Conservation (phyloP, 2,888 invertebrate genomes). For the Tipula vernalis region DNA sequence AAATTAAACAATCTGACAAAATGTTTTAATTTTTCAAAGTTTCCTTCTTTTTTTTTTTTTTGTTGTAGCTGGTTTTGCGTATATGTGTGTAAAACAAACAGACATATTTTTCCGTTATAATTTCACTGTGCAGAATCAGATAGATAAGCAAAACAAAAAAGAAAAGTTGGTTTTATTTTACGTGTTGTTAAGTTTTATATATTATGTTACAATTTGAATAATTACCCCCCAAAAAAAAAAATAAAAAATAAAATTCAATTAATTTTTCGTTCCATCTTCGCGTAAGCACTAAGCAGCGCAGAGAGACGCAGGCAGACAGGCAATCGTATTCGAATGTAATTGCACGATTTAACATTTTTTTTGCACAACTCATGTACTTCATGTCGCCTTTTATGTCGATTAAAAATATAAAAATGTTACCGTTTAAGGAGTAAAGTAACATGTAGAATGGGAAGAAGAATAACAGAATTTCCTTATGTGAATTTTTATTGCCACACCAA, state of each 20-base stretch:
- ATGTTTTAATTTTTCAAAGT: not conserved
- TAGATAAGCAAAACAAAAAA: not conserved
- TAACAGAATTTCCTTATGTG: not conserved
- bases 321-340: not conserved
- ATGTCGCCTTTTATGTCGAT: not conserved
- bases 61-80: not conserved
- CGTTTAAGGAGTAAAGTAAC: not conserved
- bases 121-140: not conserved
- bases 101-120: not conserved
- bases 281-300: no score
- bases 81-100: not conserved
- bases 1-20: not conserved
- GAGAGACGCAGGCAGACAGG: not conserved
- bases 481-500: not conserved
- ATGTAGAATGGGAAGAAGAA: not conserved
- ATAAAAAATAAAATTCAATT: not conserved
- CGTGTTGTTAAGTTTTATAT: not conserved
- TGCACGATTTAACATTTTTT: not conserved
- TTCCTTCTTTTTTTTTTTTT: not conserved
- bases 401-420: not conserved
- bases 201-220: not conserved
- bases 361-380: not conserved
- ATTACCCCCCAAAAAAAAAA: not conserved
- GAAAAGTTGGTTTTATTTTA: not conserved
- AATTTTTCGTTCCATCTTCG: not conserved